phyloP scores from a whole-genome alignment of 1,140 invertebrate genomes.

The Drosophila repletoides region DNA sequence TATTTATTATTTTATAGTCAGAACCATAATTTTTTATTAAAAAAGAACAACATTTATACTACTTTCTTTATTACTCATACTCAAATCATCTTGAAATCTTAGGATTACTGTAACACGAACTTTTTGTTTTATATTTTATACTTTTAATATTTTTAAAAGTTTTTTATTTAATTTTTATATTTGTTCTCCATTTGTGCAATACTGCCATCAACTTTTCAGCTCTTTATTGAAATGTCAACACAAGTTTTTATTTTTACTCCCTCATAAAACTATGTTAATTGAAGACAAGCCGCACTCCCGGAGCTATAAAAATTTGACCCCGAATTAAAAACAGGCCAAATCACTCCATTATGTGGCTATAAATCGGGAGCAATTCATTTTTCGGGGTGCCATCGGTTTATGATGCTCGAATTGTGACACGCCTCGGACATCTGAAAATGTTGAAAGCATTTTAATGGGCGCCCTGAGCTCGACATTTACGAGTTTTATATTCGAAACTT shows the following conservation, averaged over 20 bases:
- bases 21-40: too few species aligned
- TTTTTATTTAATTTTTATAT: too few species aligned
- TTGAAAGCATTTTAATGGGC: constrained; percentile 39
- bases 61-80: too few species aligned
- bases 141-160: too few species aligned
- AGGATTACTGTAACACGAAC: too few species aligned
- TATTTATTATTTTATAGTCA: too few species aligned
- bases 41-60: too few species aligned
- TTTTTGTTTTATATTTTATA: too few species aligned
- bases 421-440: constrained; percentile 21
- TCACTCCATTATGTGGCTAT: constrained; percentile 10
- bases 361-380: constrained; percentile 9
- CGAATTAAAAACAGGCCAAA: constrained; percentile 27
- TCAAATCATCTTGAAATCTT: too few species aligned
- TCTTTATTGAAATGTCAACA: constrained; percentile 36
- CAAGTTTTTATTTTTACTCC: constrained; percentile 12
- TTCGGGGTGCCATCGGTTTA: constrained; percentile 37
- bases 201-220: constrained; percentile 12
- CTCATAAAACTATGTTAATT: constrained; percentile 59
- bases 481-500: not conserved
- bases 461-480: constrained; percentile 13
- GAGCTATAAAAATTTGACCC: constrained; percentile 35
- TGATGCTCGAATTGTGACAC: constrained; percentile 26
- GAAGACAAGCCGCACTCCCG: constrained; percentile 17
- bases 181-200: not conserved